Conservation (phyloP, 2,113 vertebrate genomes). For the Orycteropus afer region DNA sequence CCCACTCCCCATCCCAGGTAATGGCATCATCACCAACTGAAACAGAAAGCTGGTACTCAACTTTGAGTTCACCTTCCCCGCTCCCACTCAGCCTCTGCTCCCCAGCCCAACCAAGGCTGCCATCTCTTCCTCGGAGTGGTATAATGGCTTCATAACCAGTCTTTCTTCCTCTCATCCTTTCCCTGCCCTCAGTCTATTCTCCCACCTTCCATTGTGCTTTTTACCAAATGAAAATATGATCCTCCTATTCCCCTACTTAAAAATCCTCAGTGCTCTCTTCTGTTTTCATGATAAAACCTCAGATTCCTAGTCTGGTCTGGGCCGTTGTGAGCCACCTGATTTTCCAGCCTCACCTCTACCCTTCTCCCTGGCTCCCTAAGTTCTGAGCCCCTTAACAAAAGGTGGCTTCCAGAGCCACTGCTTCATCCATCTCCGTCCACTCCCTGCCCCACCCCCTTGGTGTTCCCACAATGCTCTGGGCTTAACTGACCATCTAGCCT, state of each 20-base stretch:
- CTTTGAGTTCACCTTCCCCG: accelerated
- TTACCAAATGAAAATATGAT: not conserved
- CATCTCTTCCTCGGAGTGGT: not conserved
- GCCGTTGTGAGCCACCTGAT: not conserved
- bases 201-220: not conserved
- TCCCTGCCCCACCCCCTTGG: not conserved
- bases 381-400: not conserved
- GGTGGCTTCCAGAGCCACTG: accelerated
- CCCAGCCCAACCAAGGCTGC: not conserved
- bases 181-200: not conserved
- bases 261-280: not conserved
- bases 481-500: slow-evolving; percentile 6
- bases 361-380: no score
- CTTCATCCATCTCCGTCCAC: not conserved
- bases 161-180: not conserved
- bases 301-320: not conserved
- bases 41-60: not conserved
- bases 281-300: not conserved
- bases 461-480: slow-evolving; percentile 52
- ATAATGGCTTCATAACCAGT: not conserved
- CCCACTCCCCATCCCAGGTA: not conserved
- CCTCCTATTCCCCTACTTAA: not conserved
- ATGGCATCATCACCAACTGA: not conserved
- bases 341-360: not conserved
- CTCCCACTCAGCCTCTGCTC: not conserved